A percentile compares a stretch with the other conserved stretches of the same genome.
Evolutionary conservation across 2,888 invertebrate species (phyloP).

Genomic region (Drosophila aldrichi): DNA sequence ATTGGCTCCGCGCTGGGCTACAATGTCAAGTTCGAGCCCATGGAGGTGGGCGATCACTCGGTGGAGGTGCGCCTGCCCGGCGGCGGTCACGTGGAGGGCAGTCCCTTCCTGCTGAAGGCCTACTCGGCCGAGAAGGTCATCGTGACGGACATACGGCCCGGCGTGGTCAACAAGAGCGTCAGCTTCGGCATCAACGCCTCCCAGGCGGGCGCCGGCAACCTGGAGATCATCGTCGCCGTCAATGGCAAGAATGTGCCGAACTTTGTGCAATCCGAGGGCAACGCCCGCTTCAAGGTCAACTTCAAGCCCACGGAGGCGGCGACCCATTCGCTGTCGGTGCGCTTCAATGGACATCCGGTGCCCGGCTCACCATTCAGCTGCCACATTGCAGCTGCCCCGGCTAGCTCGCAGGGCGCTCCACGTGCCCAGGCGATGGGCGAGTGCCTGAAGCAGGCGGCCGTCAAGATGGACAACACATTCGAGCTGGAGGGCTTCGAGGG

Average conservation of each 20-base stretch:
- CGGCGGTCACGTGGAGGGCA: constrained; percentile 95
- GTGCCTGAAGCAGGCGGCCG: constrained; percentile 84
- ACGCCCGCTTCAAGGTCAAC: constrained; percentile 96
- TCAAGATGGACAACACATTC: constrained; percentile 86
- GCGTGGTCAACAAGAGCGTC: constrained; percentile 95
- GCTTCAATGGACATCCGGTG: constrained; percentile 91
- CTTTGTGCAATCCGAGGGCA: constrained; percentile 98
- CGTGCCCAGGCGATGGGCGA: constrained; percentile 86
- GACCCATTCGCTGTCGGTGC: constrained; percentile 95
- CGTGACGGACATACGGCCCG: constrained; percentile 96
- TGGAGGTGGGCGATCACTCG: constrained; percentile 97
- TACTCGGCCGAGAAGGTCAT: constrained; percentile 98
- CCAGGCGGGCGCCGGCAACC: constrained; percentile 96
- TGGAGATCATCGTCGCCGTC: constrained; percentile 98
- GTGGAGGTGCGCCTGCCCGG: constrained; percentile 89
- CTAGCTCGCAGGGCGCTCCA: constrained; percentile 86
- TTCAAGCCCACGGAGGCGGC: constrained; percentile 98
- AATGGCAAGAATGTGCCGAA: constrained; percentile 98
- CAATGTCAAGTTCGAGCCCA: constrained; percentile 91
- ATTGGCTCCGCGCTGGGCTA: constrained; percentile 84
- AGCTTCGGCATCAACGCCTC: constrained; percentile 96
- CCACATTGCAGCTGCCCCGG: constrained; percentile 88
- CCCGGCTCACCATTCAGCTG: constrained; percentile 98
- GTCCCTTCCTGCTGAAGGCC: constrained; percentile 97
- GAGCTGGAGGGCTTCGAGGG: constrained; percentile 87